Base-by-base conservation (phyloP, 1,140 invertebrate species). In the Akabosia matsudoensis region DNA sequence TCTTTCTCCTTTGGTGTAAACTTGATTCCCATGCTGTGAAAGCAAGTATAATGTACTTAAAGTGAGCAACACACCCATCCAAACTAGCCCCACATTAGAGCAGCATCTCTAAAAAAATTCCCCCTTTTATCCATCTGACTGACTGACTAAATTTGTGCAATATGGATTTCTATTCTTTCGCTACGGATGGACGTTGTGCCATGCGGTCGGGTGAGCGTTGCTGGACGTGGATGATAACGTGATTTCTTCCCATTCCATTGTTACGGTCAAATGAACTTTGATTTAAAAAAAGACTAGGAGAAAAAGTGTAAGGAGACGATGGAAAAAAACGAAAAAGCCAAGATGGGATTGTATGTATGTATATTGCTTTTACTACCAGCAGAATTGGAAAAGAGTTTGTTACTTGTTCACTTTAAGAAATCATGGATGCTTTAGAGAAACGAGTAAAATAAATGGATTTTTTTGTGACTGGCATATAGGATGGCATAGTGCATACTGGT, bases 201-300 rank as follows among this genome's bases (percentile, higher is more conserved):
- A 22, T 61, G 54, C 14, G 24, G 54, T n/a, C n/a, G 61, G 61
- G n/a, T n/a, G 61, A 28, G 61, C 61, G 54, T 56, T 30, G 61
- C 61, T 67, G 61, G 61, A 67, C 61, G 61, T 28, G 3, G 30
- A 67, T 67, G 61, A 67, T 67, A 67, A 67, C 61, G 61, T 30
- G 61, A 67, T 67, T 67, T 67, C 61, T 67, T 67, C 61, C 61
- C 61, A 31, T 67, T 67, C 61, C 28, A 30, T 67, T 67, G 61
- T 67, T 67, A 67, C 61, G 61, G 61, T 67, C 61, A 67, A 67
- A 67, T 67, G 61, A 67, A 67, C 61, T 67, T 67, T 67, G 61
- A 67, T 67, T 67, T 67, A 31, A 67, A 67, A 67, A 67, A 30
- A 67, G 61, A 24, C 54, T 7, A 14, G 3, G 54, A 67, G 61